phyloP scores from a whole-genome alignment of 2,888 invertebrate species.

The Drosophila anomalata region DNA sequence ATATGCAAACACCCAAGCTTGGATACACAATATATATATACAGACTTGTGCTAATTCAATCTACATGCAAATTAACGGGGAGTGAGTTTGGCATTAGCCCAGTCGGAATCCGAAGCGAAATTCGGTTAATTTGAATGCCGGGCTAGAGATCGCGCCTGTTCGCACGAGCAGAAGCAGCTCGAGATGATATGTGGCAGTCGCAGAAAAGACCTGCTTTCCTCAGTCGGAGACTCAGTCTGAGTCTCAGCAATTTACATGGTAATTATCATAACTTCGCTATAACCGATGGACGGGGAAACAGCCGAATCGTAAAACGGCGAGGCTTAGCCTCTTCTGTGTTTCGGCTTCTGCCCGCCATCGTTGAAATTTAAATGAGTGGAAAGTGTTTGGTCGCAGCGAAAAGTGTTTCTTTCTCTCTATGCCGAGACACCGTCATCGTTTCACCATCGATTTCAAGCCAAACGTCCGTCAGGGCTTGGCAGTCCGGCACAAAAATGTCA shows the following conservation, averaged over 20 bases:
- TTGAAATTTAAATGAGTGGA: constrained; percentile 79
- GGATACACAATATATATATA: constrained; percentile 11
- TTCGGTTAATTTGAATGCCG: constrained; percentile 56
- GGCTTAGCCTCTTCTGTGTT: constrained; percentile 46
- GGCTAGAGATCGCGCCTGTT: constrained; percentile 47
- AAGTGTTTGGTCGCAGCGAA: constrained; percentile 61
- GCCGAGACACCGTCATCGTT: constrained; percentile 26
- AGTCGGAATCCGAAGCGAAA: constrained; percentile 56
- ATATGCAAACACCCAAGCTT: not conserved
- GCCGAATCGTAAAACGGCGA: constrained; percentile 48
- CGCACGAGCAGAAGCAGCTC: constrained; percentile 14
- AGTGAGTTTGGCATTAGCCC: constrained; percentile 13
- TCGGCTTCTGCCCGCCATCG: constrained; percentile 41
- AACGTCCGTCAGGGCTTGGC: constrained; percentile 5
- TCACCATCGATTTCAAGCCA: constrained; percentile 30
- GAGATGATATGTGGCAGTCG: constrained; percentile 43
- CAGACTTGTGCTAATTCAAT: constrained; percentile 1
- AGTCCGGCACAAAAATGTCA: constrained; percentile 42
- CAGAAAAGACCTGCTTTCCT: constrained; percentile 57
- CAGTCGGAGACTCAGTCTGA: constrained; percentile 5
- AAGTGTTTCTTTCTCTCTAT: constrained; percentile 37
- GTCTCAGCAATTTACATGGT: constrained; percentile 68
- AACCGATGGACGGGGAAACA: constrained; percentile 36
- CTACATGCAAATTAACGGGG: constrained; percentile 32
- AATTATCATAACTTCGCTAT: constrained; percentile 73